A percentile compares a stretch with the other conserved stretches of the same genome.
These are phyloP conservation scores for Scotopteryx bipunctaria DNA, from an alignment of 2,888 invertebrate genomes.

Conservation along the genomic window DNA sequence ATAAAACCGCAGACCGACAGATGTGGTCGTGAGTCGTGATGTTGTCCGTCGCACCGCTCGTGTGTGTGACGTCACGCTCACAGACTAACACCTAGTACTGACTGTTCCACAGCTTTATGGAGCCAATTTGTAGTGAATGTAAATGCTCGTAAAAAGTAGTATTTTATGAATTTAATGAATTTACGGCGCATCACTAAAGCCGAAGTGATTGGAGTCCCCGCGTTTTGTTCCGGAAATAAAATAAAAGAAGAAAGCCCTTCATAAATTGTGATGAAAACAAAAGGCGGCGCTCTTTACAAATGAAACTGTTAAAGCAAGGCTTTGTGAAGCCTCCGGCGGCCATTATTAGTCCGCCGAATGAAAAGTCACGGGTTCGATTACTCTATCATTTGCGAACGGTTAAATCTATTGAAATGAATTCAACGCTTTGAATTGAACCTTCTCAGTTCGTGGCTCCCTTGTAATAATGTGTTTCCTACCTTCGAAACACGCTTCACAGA, in stretches of 20 bases:
- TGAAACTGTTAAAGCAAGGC: conserved; percentile 8
- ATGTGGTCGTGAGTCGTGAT: too few species aligned
- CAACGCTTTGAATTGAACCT: conserved; percentile 6
- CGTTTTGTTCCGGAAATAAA: conserved; percentile 9
- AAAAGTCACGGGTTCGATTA: conserved; percentile 14
- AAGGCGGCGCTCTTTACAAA: conserved; percentile 14
- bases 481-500: too few species aligned
- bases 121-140: conserved; percentile 19
- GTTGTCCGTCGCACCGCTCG: too few species aligned
- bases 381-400: conserved; percentile 10
- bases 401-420: conserved; percentile 7
- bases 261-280: conserved; percentile 8
- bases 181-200: conserved; percentile 17
- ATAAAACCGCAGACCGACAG: neutral
- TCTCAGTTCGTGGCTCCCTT: neutral
- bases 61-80: too few species aligned
- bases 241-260: conserved; percentile 10
- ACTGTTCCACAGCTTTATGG: conserved; percentile 18
- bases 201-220: conserved; percentile 7
- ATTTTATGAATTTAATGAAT: conserved; percentile 19
- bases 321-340: conserved; percentile 6
- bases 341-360: neutral
- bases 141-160: conserved; percentile 12
- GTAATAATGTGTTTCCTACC: neutral
- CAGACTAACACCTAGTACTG: conserved; percentile 4